Evolutionary conservation across 2,797 vertebrate genomes (phyloP).

Genomic region (Triplophysa yarkandensis): DNA sequence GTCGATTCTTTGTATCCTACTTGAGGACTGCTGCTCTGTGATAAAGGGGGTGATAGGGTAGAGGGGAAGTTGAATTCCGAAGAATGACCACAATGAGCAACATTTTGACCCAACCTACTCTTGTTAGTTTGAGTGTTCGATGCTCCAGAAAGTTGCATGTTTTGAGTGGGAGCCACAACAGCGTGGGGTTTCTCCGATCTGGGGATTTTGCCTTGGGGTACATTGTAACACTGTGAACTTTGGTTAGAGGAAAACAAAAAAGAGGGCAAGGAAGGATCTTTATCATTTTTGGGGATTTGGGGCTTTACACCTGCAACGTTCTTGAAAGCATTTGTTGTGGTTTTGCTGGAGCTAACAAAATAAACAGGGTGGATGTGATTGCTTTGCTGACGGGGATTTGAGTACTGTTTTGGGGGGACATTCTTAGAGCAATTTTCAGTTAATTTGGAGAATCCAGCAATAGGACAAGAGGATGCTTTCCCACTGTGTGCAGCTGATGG

Average conservation of each 20-base stretch:
- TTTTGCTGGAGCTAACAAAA: conserved; percentile 66
- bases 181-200: conserved; percentile 65
- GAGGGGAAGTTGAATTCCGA: conserved; percentile 73
- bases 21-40: conserved; percentile 72
- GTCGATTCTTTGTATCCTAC: conserved; percentile 65
- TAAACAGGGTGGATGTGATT: conserved; percentile 64
- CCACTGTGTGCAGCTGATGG: conserved; percentile 54
- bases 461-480: conserved; percentile 55
- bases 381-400: conserved; percentile 61
- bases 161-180: conserved; percentile 57
- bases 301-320: conserved; percentile 67
- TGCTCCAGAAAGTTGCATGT: conserved; percentile 43
- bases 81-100: conserved; percentile 70
- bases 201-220: conserved; percentile 62
- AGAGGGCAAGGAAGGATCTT: conserved; percentile 25
- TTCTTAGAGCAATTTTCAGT: conserved; percentile 60
- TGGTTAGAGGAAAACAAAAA: conserved; percentile 65
- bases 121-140: conserved; percentile 60
- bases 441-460: conserved; percentile 57
- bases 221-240: conserved; percentile 63
- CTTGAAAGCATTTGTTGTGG: conserved; percentile 48
- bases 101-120: conserved; percentile 65
- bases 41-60: conserved; percentile 65
- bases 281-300: conserved; percentile 54
- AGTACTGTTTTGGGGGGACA: conserved; percentile 56